Evolutionary conservation across 2,888 invertebrate genomes (phyloP).

Genomic region (Andrena trimmerana): DNA sequence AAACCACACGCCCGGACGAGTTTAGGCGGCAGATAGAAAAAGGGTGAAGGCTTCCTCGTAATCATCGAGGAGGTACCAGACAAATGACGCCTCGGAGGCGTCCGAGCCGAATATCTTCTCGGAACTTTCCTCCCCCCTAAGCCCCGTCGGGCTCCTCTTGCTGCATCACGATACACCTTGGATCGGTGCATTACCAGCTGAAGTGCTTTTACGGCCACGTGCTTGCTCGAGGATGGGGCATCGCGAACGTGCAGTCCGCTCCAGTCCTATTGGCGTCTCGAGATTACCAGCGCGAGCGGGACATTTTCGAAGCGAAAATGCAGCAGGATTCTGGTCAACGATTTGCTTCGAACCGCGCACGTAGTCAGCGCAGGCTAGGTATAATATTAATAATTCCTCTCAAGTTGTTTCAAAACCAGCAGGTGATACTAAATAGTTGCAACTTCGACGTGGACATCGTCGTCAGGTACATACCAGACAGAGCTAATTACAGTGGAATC

Average conservation of each 20-base stretch:
- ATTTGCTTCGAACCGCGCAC: background rate
- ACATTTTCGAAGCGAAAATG: background rate
- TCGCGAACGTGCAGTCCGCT: conserved; percentile 55
- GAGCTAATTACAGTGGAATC: too few species aligned
- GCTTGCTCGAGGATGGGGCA: conserved; percentile 31
- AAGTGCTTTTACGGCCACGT: conserved; percentile 65
- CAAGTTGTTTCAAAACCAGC: too few species aligned
- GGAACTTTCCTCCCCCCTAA: conserved; percentile 12
- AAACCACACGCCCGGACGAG: background rate
- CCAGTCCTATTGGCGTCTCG: conserved; percentile 42
- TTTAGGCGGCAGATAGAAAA: conserved; percentile 29
- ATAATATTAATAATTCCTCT: too few species aligned
- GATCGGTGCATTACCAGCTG: conserved; percentile 17
- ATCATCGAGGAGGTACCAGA: conserved; percentile 25
- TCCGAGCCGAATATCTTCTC: conserved; percentile 39
- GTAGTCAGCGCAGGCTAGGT: too few species aligned
- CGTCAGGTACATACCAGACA: too few species aligned
- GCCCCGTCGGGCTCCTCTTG: conserved; percentile 2
- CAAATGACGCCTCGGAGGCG: conserved; percentile 40
- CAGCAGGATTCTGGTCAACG: background rate
- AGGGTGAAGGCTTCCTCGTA: conserved; percentile 27
- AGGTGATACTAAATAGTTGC: too few species aligned
- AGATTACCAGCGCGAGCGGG: conserved; percentile 32
- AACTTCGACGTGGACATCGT: too few species aligned
- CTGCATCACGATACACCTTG: conserved; percentile 34